phyloP scores from a whole-genome alignment of 2,113 vertebrate genomes.

The Telmatochromis bifrenatus region DNA sequence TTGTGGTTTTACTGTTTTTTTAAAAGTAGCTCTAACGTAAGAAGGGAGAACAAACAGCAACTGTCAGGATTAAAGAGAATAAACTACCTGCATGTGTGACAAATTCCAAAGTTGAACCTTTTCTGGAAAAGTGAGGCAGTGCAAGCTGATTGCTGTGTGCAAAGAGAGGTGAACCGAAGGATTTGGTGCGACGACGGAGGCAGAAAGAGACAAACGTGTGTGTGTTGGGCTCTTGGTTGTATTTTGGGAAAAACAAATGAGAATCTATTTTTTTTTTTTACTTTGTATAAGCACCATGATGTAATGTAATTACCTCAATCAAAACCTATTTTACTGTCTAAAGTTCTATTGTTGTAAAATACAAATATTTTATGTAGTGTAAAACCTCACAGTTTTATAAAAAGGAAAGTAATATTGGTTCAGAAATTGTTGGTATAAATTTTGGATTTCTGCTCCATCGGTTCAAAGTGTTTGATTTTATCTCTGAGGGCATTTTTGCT shows the following conservation, averaged over 20 bases:
- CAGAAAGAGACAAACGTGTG: not conserved
- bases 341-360: slow-evolving; percentile 74
- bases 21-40: not conserved
- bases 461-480: slow-evolving; percentile 5
- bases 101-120: not conserved
- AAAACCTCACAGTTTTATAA: slow-evolving; percentile 71
- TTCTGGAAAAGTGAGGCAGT: not conserved
- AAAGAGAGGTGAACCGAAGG: not conserved
- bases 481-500: slow-evolving; percentile 8
- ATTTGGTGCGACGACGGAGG: slow-evolving; percentile 19
- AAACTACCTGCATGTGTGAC: not conserved
- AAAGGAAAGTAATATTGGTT: slow-evolving; percentile 51
- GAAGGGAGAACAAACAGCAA: not conserved
- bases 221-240: slow-evolving; percentile 6
- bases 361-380: slow-evolving; percentile 75
- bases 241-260: slow-evolving; percentile 38
- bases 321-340: slow-evolving; percentile 76
- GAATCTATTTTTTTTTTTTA: slow-evolving; percentile 63
- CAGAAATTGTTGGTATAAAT: slow-evolving; percentile 50
- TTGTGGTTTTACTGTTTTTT: not conserved
- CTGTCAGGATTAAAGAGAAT: not conserved
- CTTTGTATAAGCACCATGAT: slow-evolving; percentile 68
- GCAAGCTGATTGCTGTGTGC: not conserved
- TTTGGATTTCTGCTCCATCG: slow-evolving; percentile 40
- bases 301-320: slow-evolving; percentile 79